phyloP scores from a whole-genome alignment of 2,797 vertebrate species.

The Momotus momota region DNA sequence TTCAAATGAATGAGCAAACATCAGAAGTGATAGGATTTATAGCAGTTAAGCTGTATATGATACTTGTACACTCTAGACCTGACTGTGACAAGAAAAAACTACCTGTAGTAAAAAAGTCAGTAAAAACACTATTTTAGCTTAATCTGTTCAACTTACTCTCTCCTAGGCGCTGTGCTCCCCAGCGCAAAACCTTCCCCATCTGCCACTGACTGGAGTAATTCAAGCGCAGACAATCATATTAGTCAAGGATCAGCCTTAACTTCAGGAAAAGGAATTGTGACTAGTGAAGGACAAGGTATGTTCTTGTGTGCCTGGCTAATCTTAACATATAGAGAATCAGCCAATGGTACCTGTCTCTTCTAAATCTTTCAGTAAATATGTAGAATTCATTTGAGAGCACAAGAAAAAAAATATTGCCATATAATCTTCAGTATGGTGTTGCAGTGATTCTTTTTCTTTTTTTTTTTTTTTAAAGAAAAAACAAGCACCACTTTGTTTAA shows the following conservation, averaged over 20 bases:
- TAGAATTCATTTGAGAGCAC: not conserved
- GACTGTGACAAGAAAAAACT: not conserved
- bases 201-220: slow-evolving; percentile 75
- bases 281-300: slow-evolving; percentile 72
- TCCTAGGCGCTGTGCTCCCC: slow-evolving; percentile 40
- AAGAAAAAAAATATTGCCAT: not conserved
- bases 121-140: not conserved
- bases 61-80: not conserved
- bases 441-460: no score
- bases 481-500: rapidly evolving
- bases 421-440: not conserved
- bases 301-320: not conserved
- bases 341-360: not conserved
- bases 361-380: not conserved
- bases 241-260: slow-evolving; percentile 63
- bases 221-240: slow-evolving; percentile 59
- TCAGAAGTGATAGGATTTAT: not conserved
- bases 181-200: slow-evolving; percentile 61
- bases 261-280: slow-evolving; percentile 48
- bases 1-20: not conserved
- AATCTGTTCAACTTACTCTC: not conserved
- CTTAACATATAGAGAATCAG: not conserved
- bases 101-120: not conserved
- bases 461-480: not conserved
- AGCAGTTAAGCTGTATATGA: not conserved